Conservation (phyloP, 2,888 invertebrate species). For the Drepana falcataria region DNA sequence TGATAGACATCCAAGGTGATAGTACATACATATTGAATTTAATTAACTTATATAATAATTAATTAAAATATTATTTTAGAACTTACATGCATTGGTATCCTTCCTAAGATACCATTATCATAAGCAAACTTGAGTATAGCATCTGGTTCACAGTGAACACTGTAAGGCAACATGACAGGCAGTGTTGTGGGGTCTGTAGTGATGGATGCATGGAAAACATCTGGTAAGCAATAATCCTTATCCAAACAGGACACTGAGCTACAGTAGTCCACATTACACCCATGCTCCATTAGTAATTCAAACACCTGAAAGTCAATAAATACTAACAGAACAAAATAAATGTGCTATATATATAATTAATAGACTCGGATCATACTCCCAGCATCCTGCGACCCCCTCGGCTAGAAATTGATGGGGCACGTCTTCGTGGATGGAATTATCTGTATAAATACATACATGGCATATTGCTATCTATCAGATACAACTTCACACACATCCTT, state of each 20-base stretch:
- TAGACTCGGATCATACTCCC: too few species aligned
- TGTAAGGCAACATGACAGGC: constrained; percentile 54
- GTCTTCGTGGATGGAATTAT: too few species aligned
- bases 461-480: too few species aligned
- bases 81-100: constrained; percentile 50
- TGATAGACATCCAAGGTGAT: too few species aligned
- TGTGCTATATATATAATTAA: too few species aligned
- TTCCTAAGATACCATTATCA: constrained; percentile 35
- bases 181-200: constrained; percentile 46
- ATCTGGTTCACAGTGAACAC: constrained; percentile 59
- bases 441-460: too few species aligned
- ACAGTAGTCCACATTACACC: constrained; percentile 65
- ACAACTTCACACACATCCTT: too few species aligned
- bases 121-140: constrained; percentile 40
- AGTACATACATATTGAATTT: too few species aligned
- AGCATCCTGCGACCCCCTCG: too few species aligned
- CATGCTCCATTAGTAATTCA: constrained; percentile 54
- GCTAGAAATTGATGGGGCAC: too few species aligned
- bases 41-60: too few species aligned
- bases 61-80: not conserved
- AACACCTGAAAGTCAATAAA: constrained; percentile 49
- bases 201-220: constrained; percentile 59
- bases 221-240: constrained; percentile 42
- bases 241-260: constrained; percentile 24
- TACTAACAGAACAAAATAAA: too few species aligned